Conservation (phyloP, 2,797 vertebrate genomes). For the Staurois parvus region DNA sequence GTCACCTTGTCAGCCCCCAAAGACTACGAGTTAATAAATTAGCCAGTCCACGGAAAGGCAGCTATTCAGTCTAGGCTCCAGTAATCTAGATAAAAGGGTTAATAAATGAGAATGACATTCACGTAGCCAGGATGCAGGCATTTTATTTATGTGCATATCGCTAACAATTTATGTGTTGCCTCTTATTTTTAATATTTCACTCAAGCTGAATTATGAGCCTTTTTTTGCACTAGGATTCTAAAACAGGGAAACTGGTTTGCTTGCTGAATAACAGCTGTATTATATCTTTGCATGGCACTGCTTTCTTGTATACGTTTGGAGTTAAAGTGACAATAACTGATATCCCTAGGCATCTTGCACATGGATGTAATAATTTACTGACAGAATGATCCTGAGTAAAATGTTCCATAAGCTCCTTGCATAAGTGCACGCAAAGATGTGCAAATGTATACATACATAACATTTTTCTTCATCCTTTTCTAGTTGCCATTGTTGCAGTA, state of each 20-base stretch:
- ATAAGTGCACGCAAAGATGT: no score
- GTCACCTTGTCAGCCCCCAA: slow-evolving; percentile 28
- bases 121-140: slow-evolving; percentile 16
- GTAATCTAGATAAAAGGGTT: slow-evolving; percentile 53
- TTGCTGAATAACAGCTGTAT: slow-evolving; percentile 22
- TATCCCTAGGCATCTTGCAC: no score
- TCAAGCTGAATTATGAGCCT: slow-evolving; percentile 17
- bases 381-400: no score
- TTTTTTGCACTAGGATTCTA: slow-evolving; percentile 35
- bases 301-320: background rate
- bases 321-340: background rate
- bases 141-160: slow-evolving; percentile 28
- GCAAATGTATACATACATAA: no score
- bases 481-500: no score
- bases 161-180: slow-evolving; percentile 39
- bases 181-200: slow-evolving; percentile 38
- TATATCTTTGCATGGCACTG: background rate
- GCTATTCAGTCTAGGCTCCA: slow-evolving; percentile 25
- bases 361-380: no score
- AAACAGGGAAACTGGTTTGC: background rate
- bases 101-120: slow-evolving; percentile 39
- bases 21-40: slow-evolving; percentile 34
- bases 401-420: no score
- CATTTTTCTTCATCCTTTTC: no score
- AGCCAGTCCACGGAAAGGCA: background rate